Evolutionary conservation across 2,113 vertebrate species (phyloP).

Genomic region (Xerus inauris): DNA sequence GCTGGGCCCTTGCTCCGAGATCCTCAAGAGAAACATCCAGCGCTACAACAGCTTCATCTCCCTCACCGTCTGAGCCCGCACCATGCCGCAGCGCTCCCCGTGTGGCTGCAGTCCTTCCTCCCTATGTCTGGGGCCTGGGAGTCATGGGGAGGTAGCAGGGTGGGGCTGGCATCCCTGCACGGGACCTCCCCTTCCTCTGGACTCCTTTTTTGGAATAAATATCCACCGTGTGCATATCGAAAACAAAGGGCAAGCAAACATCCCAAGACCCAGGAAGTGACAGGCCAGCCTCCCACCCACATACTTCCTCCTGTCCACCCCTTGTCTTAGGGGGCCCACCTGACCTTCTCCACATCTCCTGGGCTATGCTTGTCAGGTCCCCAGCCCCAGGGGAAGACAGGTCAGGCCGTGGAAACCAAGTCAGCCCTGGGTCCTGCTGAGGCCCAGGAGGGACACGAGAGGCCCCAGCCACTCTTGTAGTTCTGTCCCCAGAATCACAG

Average conservation of each 20-base stretch:
- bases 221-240: constrained; percentile 55
- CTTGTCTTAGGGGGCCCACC: neutral
- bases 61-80: constrained; percentile 90
- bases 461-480: too few relatives aligned
- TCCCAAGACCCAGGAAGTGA: neutral
- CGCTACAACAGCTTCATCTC: constrained; percentile 99
- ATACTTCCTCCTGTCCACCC: fast-evolving
- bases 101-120: neutral
- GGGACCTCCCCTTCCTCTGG: neutral
- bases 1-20: constrained; percentile 97
- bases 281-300: neutral
- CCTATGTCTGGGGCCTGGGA: neutral
- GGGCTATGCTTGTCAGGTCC: neutral
- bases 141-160: neutral
- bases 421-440: neutral
- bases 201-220: constrained; percentile 53
- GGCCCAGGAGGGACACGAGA: too few relatives aligned
- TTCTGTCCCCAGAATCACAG: neutral
- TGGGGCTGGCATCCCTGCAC: constrained; percentile 4
- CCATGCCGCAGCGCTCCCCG: neutral
- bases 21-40: constrained; percentile 98
- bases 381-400: too few relatives aligned
- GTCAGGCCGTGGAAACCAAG: neutral
- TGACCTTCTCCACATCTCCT: neutral
- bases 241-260: neutral